phyloP scores from a whole-genome alignment of 2,113 vertebrate genomes.

The Phalacrocorax carbo region DNA sequence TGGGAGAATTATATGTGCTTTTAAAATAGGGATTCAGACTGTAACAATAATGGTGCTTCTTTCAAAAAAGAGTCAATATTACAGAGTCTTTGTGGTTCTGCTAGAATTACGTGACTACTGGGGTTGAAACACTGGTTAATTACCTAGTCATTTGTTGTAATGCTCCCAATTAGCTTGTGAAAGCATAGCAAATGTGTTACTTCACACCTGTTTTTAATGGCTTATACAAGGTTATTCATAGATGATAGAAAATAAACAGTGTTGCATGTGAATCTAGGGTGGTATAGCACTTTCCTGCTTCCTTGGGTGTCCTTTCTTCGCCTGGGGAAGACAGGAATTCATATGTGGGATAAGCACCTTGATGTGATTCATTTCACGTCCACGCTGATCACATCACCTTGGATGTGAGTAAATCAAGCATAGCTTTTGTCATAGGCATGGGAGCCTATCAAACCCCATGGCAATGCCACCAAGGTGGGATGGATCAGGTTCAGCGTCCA shows the following conservation, averaged over 20 bases:
- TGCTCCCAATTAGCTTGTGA: conserved; percentile 21
- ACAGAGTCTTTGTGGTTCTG: not conserved
- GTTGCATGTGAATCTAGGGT: not conserved
- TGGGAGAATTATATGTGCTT: not conserved
- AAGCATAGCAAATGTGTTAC: not conserved
- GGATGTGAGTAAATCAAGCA: not conserved
- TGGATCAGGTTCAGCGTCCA: accelerated
- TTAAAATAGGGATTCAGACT: not conserved
- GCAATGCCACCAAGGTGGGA: not conserved
- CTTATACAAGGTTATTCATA: not conserved
- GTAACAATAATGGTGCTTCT: not conserved
- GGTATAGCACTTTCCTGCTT: not conserved
- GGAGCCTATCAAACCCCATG: not conserved
- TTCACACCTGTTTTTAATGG: conserved; percentile 20
- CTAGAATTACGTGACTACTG: conserved; percentile 1
- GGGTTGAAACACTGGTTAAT: conserved; percentile 32
- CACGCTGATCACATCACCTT: not conserved
- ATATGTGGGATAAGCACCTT: not conserved
- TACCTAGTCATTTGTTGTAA: conserved; percentile 43
- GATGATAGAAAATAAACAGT: not conserved
- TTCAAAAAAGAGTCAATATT: not conserved
- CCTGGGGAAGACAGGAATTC: not conserved
- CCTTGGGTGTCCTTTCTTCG: not conserved
- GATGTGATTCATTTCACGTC: not conserved
- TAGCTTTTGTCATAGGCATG: accelerated